Evolutionary conservation across 2,888 invertebrate species (phyloP), one percentile per base, ranked within the genome.

Genomic region (Neoaliturus tenellus): DNA sequence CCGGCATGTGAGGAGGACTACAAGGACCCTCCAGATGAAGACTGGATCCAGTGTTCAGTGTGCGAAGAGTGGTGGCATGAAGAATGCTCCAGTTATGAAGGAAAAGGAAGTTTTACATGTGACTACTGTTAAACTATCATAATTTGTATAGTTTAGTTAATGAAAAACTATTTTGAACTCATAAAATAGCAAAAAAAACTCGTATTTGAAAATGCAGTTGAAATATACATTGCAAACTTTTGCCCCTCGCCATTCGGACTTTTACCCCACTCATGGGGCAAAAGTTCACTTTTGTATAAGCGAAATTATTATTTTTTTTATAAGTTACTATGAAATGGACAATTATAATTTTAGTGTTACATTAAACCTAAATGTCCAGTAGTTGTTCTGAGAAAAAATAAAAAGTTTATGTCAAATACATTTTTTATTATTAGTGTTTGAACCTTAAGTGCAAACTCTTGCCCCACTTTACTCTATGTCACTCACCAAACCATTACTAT

Each of bases 1-100:
- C 80, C n/a, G 25, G 80, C 80, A 23, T 51, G 48, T 80, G 80
- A 48, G 39, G 80, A 80, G 5, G 80, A 80, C 12, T 44, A 31
- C 80, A 80, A 35, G 23, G 51, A 80, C 31, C 51, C 28, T 41
- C 80, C 80, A 48, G 28, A 80, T 14, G 48, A 80, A 41, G 80
- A 80, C 51, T 80, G 80, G 48, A 80, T 80, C 23, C 80, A 80
- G 41, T 80, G 80, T 51, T 41, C 28, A 48, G 48, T 17, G 39
- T 80, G 28, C 33, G 41, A 51, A 28, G 51, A 80, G 41, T 80
- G 80, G 80, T 80, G 80, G 80, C 80, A 80, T 51, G 51, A 51
- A n/a, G n/a, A n/a, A n/a, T n/a, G n/a, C n/a, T n/a, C n/a, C n/a
- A n/a, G n/a, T n/a, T n/a, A n/a, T n/a, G 80, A 51, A 8, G 33